phyloP scores from a whole-genome alignment of 1,140 invertebrate species.

The Drosophila tristis region DNA sequence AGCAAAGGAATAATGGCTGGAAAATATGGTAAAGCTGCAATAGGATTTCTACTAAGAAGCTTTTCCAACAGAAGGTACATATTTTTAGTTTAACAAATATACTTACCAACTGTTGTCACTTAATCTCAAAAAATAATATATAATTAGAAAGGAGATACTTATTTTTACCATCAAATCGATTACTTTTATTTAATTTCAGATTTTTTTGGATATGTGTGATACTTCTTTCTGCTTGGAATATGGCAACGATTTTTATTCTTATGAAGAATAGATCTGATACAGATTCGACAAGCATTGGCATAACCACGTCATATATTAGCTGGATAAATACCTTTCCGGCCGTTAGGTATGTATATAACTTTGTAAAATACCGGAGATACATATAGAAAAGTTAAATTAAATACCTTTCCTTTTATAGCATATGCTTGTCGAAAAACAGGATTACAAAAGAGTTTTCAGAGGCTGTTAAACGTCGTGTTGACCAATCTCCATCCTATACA shows the following conservation, averaged over 20 bases:
- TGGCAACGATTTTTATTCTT: slow-evolving; percentile 59
- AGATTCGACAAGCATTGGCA: slow-evolving; percentile 70
- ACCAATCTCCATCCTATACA: slow-evolving; percentile 11
- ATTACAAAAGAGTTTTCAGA: slow-evolving; percentile 39
- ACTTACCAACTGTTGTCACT: background rate
- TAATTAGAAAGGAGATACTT: no score
- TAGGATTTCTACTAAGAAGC: slow-evolving; percentile 8
- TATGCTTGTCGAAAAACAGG: slow-evolving; percentile 63
- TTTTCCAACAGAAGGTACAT: slow-evolving; percentile 40
- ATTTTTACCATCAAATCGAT: no score
- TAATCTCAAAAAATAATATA: background rate
- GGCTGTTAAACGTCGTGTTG: slow-evolving; percentile 18
- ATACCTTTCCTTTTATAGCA: slow-evolving; percentile 5
- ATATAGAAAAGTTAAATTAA: no score
- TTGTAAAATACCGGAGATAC: no score
- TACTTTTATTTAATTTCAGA: slow-evolving; percentile 14
- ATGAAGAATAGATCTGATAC: slow-evolving; percentile 56
- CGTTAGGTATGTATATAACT: slow-evolving; percentile 11
- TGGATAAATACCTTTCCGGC: slow-evolving; percentile 75
- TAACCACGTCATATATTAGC: slow-evolving; percentile 63
- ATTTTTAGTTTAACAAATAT: background rate
- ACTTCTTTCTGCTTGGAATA: slow-evolving; percentile 54
- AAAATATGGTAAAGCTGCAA: slow-evolving; percentile 2
- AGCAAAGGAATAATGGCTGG: slow-evolving; percentile 8
- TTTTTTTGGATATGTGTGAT: slow-evolving; percentile 59